Percentiles rank a stretch among this genome's conserved stretches.
Evolutionary conservation across 2,113 vertebrate genomes (phyloP).

Genomic region (Asarcornis scutulata): DNA sequence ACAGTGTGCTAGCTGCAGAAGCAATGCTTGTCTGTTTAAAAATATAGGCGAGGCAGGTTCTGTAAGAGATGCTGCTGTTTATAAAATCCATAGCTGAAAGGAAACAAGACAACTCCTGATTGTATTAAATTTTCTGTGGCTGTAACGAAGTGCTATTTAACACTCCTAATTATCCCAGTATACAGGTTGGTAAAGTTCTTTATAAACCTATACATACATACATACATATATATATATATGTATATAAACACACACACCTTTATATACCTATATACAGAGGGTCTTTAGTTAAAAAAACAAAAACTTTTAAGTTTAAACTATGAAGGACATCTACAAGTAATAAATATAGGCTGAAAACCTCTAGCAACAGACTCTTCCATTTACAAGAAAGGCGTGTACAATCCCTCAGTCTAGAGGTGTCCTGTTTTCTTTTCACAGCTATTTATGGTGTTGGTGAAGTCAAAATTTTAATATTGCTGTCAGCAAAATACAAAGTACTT

Average conservation of each 20-base stretch:
- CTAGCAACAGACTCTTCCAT: background rate
- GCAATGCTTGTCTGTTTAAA: background rate
- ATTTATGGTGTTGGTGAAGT: background rate
- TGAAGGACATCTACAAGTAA: background rate
- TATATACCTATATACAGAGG: background rate
- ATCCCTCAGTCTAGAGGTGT: background rate
- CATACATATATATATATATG: too few species aligned
- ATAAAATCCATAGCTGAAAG: accelerated
- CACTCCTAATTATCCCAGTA: background rate
- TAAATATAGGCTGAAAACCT: background rate
- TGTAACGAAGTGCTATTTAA: background rate
- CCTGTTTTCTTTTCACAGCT: too few species aligned
- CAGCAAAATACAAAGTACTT: background rate
- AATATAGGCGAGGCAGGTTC: background rate
- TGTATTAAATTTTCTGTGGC: background rate
- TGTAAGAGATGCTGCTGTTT: background rate
- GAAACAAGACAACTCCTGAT: background rate
- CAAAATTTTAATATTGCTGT: background rate
- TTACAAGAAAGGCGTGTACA: background rate
- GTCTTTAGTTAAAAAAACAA: background rate
- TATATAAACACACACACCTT: background rate
- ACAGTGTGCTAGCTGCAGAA: background rate
- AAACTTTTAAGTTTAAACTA: background rate
- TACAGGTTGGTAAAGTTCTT: background rate
- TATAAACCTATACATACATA: background rate